Evolutionary conservation across 1,140 invertebrate genomes (phyloP), one percentile per base, ranked within the genome.

Genomic region (Drosophila suzukii): DNA sequence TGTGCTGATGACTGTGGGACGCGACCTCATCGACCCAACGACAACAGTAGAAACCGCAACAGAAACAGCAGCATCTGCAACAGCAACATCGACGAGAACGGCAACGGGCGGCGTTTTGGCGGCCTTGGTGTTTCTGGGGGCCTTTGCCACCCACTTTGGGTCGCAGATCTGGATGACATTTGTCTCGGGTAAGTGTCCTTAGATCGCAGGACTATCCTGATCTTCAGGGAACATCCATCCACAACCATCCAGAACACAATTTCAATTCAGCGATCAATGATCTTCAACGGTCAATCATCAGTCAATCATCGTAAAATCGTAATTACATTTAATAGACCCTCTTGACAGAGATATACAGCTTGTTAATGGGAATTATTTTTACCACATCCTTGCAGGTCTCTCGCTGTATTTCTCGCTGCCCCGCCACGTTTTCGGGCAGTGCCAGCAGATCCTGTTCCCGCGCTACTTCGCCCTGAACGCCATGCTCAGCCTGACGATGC

Each of bases 131-230:
- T 97, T 97, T 91, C 92, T 97, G 13, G 93, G 93, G 0, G 94
- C 96, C 3, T 96, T 97, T 72, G 94, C 95, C 39, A 94, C 95
- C 47, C 96, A 97, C 85, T 95, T 97, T 77, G 97, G 97, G 15
- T 94, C 96, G 10, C 96, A 97, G 93, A 95, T 97, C 63, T 97
- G 97, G 96, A 97, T 97, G 96, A 97, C 96, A 12, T 96, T 97
- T 83, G 94, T 97, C 30, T 97, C 96, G 75, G 96, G 96, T 96
- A 92, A 93, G 84, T 75, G 11, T n/a, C 6, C 10, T 7, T 1
- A 7, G 11, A 10, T 6, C 30, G 15, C 11, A 15, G 34, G 11
- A 54, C 12, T 10, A 13, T 30, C 5, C 2, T 55, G 17, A 39
- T 3, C 49, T 17, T 36, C 30, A 17, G 7, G n/a, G n/a, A 15